These are phyloP conservation scores for Gymnocypris eckloni DNA, from an alignment of 2,797 vertebrate species.

Conservation along the genomic window DNA sequence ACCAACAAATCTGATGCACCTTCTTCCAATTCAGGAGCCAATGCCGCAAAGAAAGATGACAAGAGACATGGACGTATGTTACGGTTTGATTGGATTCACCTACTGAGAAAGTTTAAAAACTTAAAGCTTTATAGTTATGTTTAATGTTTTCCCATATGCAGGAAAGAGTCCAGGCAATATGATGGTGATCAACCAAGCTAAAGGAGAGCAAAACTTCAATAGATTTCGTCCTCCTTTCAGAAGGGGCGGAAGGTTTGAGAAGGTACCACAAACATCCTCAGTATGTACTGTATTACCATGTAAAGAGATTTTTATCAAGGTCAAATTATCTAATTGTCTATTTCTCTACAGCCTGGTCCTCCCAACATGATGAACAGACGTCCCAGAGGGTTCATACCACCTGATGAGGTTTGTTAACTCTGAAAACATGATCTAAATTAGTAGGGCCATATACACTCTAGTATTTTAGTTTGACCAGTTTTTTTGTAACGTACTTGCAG, in stretches of 20 bases:
- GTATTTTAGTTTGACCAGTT: background rate
- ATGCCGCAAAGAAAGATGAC: conserved; percentile 89
- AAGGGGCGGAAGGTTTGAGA: conserved; percentile 89
- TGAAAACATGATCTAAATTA: background rate
- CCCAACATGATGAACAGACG: conserved; percentile 73
- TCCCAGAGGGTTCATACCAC: conserved; percentile 78
- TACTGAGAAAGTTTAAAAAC: background rate
- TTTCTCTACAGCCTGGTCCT: conserved; percentile 67
- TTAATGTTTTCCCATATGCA: background rate
- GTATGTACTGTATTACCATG: background rate
- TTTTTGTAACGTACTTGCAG: conserved; percentile 65
- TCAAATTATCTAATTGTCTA: background rate
- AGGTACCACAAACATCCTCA: conserved; percentile 74
- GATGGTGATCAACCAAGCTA: conserved; percentile 82
- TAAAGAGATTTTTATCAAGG: background rate
- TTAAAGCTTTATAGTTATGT: background rate
- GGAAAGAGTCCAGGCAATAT: conserved; percentile 90
- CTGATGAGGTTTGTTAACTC: conserved; percentile 74
- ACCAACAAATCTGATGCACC: conserved; percentile 83
- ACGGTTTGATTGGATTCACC: conserved; percentile 4
- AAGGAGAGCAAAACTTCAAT: conserved; percentile 80
- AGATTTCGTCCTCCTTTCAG: conserved; percentile 84
- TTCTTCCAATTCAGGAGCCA: conserved; percentile 78
- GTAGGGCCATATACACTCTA: background rate
- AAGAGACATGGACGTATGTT: conserved; percentile 90